These are phyloP conservation scores for Chloromyia formosa DNA, from an alignment of 2,888 invertebrate genomes.

Conservation along the genomic window DNA sequence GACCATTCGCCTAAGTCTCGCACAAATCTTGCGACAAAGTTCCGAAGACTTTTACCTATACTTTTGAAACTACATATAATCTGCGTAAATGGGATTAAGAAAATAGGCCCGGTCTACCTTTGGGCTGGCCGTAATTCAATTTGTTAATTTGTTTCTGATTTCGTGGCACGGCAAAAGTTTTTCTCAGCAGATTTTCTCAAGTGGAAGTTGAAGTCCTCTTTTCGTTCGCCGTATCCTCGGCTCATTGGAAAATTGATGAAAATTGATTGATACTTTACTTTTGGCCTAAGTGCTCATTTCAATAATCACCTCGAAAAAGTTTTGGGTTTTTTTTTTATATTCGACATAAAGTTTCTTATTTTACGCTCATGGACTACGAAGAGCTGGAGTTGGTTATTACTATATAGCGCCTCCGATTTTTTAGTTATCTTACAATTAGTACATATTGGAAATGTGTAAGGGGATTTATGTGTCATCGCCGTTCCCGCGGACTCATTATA, in stretches of 20 bases:
- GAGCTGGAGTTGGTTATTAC: too few relatives aligned
- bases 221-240: background rate
- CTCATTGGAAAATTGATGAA: conserved; percentile 1
- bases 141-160: conserved; percentile 9
- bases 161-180: background rate
- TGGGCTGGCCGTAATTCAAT: background rate
- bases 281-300: background rate
- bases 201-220: background rate
- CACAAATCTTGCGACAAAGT: background rate
- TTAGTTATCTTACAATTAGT: too few relatives aligned
- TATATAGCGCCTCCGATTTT: too few relatives aligned
- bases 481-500: too few relatives aligned
- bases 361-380: too few relatives aligned
- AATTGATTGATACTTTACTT: background rate
- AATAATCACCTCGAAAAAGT: background rate
- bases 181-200: background rate
- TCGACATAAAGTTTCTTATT: too few relatives aligned
- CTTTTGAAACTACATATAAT: conserved; percentile 6
- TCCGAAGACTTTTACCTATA: background rate
- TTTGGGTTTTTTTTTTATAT: too few relatives aligned
- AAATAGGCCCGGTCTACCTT: background rate
- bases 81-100: background rate
- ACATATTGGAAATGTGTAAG: too few relatives aligned
- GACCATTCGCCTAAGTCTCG: background rate
- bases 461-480: too few relatives aligned